A percentile compares a stretch with the other conserved stretches of the same genome.
phyloP scores from a whole-genome alignment of 2,888 invertebrate species.

The Exocentrus adspersus region DNA sequence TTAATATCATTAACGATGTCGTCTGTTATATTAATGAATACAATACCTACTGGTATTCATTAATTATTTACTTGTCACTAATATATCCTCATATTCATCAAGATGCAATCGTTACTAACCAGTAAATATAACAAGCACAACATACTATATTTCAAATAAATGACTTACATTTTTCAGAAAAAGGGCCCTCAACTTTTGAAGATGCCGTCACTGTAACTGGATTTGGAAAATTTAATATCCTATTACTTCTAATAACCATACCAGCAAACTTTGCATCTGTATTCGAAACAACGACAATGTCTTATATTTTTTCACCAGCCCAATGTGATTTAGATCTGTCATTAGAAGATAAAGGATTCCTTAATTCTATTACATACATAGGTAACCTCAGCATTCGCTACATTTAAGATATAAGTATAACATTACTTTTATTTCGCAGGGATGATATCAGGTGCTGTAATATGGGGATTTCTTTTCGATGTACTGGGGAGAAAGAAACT shows the following conservation, averaged over 20 bases:
- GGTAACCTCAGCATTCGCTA: no score
- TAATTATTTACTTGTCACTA: no score
- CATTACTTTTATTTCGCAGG: constrained; percentile 68
- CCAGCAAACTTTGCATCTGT: constrained; percentile 75
- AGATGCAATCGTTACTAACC: no score
- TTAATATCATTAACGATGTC: no score
- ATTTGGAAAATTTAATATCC: constrained; percentile 76
- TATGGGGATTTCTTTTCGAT: constrained; percentile 84
- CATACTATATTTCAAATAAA: not conserved
- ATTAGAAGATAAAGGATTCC: constrained; percentile 75
- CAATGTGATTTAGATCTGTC: constrained; percentile 78
- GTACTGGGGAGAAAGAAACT: constrained; percentile 76
- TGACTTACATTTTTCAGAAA: not conserved
- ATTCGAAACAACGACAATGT: constrained; percentile 77
- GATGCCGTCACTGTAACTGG: constrained; percentile 75
- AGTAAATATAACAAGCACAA: no score
- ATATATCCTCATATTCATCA: no score
- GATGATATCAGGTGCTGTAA: constrained; percentile 78
- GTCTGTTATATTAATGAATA: no score
- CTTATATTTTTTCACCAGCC: constrained; percentile 78
- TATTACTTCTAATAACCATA: constrained; percentile 67
- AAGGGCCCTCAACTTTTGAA: constrained; percentile 72
- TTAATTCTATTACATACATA: constrained; percentile 77
- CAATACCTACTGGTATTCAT: no score
- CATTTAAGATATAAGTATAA: not conserved